phyloP scores from a whole-genome alignment of 2,113 vertebrate genomes.

The Falco punctatus region DNA sequence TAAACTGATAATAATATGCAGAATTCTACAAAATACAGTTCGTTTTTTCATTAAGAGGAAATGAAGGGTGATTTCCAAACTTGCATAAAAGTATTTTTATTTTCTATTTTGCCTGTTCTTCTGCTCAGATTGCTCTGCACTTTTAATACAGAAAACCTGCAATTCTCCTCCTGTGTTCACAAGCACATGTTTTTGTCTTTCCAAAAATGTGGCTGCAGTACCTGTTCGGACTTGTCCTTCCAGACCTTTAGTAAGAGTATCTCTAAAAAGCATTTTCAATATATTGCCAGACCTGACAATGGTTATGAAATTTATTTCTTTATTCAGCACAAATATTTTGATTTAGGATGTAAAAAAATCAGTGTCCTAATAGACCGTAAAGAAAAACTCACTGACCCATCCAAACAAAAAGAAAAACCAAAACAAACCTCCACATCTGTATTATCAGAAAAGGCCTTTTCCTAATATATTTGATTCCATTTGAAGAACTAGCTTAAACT shows the following conservation, averaged over 20 bases:
- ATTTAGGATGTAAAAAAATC: neutral
- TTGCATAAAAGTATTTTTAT: neutral
- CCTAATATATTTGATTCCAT: neutral
- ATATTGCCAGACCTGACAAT: neutral
- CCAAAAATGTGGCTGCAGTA: neutral
- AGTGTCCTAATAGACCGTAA: neutral
- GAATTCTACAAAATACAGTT: neutral
- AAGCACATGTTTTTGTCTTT: neutral
- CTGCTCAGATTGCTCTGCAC: neutral
- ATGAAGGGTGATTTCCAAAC: neutral
- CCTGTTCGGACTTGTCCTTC: neutral
- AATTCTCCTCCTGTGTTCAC: too few relatives aligned
- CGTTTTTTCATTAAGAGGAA: neutral
- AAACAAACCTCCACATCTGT: rapidly evolving
- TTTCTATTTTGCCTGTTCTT: neutral
- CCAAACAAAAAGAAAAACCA: neutral
- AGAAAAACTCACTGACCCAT: neutral
- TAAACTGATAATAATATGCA: neutral
- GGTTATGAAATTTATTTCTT: neutral
- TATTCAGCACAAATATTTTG: neutral
- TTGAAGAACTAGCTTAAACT: neutral
- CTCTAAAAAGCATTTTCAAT: neutral
- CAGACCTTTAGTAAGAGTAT: neutral
- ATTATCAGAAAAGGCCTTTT: neutral
- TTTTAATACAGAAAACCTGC: neutral